Evolutionary conservation across 2,113 vertebrate genomes (phyloP), one percentile per base, ranked within the genome.

Genomic region (Stictonetta naevosa): DNA sequence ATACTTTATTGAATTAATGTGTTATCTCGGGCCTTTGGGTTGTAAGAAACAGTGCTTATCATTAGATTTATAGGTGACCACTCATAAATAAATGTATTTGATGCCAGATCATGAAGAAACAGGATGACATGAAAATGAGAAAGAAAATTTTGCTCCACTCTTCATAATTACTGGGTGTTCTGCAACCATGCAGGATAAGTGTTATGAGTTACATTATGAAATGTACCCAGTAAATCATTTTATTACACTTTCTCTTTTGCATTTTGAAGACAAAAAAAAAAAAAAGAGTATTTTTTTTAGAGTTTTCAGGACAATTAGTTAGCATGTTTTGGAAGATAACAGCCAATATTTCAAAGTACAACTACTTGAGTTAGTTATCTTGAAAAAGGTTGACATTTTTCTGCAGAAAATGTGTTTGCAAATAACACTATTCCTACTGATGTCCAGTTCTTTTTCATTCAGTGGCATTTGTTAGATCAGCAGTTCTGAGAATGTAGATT

Each of bases 361-460:
- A 16, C 4, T 1, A 60, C 34, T 58, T 82, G 33, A 68, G 86
- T 82, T 0, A 0, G 25, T 88, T 83, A 46, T 82, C 66, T 72
- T 72, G 64, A 81, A 79, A 96, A 93, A 64, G 23, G 19, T 53
- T 96, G 69, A 73, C 46, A 46, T 69, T 86, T 95, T 64, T 88
- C 53, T 91, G 11, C 58, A 92, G 71, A 68, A 69, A 66, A 73
- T 59, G 15, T 60, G 28, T 60, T 93, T 76, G 26, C 48, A 84
- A 92, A 56, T 63, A 80, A 33, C 46, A 86, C 1, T 29, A 19
- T 64, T 48, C 23, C 62, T 83, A 25, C 86, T 86, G 38, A 44
- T 93, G 23, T 88, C 42, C 22, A 34, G 36, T 31, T 85, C 60
- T 88, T 92, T 78, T 83, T 63, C 40, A 46, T 90, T 44, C n/a